A percentile compares a stretch with the other conserved stretches of the same genome.
These are phyloP conservation scores for Macrobrachium nipponense DNA, from an alignment of 1,140 invertebrate species.

Conservation along the genomic window DNA sequence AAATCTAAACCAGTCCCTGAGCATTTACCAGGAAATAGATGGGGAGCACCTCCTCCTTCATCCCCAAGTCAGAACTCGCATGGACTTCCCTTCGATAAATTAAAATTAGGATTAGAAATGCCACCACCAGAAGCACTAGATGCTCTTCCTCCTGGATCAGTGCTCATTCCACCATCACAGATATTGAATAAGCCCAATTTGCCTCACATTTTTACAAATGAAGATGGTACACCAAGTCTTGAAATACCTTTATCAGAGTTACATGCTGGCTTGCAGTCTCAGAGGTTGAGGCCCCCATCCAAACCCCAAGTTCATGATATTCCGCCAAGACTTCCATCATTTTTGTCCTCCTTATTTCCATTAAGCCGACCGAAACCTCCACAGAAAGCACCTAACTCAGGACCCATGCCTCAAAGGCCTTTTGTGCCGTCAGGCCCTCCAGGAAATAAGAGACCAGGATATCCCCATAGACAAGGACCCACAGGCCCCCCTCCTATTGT, in stretches of 20 bases:
- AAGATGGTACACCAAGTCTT: slow-evolving; percentile 6
- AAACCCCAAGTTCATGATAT: slow-evolving; percentile 31
- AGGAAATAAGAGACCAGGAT: not conserved
- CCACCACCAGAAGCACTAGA: slow-evolving; percentile 62
- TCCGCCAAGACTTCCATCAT: slow-evolving; percentile 38
- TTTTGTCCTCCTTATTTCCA: slow-evolving; percentile 31
- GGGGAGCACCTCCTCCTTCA: not conserved
- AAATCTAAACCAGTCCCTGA: not conserved
- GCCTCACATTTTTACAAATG: slow-evolving; percentile 21
- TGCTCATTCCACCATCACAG: slow-evolving; percentile 62
- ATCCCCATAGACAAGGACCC: not conserved
- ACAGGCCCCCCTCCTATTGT: slow-evolving; percentile 45
- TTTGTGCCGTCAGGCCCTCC: not conserved
- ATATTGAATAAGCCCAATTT: slow-evolving; percentile 50
- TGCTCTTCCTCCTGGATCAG: slow-evolving; percentile 60
- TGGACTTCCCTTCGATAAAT: slow-evolving; percentile 30
- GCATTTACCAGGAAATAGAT: not conserved
- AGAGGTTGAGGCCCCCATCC: slow-evolving; percentile 27
- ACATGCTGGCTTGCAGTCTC: slow-evolving; percentile 38
- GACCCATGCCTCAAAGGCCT: not conserved
- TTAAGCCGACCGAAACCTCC: slow-evolving; percentile 1
- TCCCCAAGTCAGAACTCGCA: not conserved
- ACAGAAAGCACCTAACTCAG: not conserved
- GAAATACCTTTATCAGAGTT: slow-evolving; percentile 45
- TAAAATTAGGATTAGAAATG: slow-evolving; percentile 58